phyloP scores from a whole-genome alignment of 2,797 vertebrate genomes.

The Yasuhikotakia modesta region DNA sequence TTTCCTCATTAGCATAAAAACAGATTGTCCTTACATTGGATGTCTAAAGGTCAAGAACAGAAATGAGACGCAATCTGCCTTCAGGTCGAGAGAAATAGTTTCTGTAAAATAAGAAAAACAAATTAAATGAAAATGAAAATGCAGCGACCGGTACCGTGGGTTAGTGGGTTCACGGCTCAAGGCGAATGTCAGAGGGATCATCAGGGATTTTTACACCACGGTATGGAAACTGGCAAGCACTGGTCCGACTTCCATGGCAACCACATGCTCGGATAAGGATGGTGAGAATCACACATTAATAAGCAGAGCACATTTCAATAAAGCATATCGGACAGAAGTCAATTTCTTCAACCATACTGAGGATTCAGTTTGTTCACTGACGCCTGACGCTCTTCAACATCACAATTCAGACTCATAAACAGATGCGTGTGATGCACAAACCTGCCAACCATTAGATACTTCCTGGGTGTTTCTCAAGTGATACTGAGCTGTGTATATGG shows the following conservation, averaged over 20 bases:
- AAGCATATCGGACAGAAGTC: conserved; percentile 60
- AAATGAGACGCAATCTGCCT: neutral
- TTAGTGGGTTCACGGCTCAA: conserved; percentile 36
- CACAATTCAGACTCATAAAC: conserved; percentile 36
- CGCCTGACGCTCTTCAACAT: conserved; percentile 28
- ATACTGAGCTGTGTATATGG: neutral
- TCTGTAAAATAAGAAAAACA: neutral
- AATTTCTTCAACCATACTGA: conserved; percentile 24
- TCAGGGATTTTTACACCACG: conserved; percentile 49
- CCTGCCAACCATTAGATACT: conserved; percentile 14
- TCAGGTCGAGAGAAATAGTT: neutral
- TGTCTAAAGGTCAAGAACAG: conserved; percentile 22
- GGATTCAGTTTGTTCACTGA: conserved; percentile 25
- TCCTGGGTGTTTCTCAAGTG: conserved; percentile 18
- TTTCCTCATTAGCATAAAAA: conserved; percentile 7
- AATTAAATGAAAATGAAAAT: conserved; percentile 3
- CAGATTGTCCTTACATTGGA: neutral
- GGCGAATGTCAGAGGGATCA: conserved; percentile 41
- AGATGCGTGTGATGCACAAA: conserved; percentile 20
- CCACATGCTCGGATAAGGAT: conserved; percentile 67
- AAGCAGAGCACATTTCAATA: conserved; percentile 68
- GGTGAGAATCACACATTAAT: conserved; percentile 74
- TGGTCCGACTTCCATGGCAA: conserved; percentile 65
- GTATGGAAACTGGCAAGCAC: conserved; percentile 40
- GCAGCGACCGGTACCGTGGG: conserved; percentile 1